Evolutionary conservation across 2,113 vertebrate genomes (phyloP).

Genomic region (Sylvia atricapilla): DNA sequence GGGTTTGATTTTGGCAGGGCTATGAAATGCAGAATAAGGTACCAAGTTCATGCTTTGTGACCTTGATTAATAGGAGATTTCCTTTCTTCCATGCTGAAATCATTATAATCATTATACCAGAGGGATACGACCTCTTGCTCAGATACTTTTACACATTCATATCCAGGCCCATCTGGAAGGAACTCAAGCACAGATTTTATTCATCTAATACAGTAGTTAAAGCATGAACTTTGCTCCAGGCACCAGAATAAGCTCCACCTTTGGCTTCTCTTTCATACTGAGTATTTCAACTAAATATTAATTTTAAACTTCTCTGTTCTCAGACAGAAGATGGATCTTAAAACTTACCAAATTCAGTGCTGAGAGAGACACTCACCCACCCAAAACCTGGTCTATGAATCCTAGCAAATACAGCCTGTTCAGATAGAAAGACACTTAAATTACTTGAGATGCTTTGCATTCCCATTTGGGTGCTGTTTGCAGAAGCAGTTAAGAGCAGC

Average conservation of each 20-base stretch:
- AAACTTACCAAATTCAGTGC: neutral
- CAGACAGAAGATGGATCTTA: neutral
- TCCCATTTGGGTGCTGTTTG: neutral
- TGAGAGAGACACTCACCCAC: neutral
- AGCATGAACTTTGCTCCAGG: neutral
- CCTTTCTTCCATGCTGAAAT: constrained; percentile 37
- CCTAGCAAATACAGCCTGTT: neutral
- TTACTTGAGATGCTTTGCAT: neutral
- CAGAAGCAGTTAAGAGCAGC: neutral
- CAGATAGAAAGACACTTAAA: neutral
- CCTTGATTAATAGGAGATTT: constrained; percentile 47
- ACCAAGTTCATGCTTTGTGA: constrained; percentile 17
- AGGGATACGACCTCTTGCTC: neutral
- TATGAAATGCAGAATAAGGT: neutral
- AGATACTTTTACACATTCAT: constrained; percentile 9
- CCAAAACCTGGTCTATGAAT: neutral
- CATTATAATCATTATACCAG: constrained; percentile 46
- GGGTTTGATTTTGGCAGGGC: neutral
- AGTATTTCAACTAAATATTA: constrained; percentile 21
- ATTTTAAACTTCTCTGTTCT: neutral
- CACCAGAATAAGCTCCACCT: neutral
- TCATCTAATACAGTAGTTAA: constrained; percentile 4
- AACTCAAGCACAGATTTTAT: constrained; percentile 10
- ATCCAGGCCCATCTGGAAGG: neutral
- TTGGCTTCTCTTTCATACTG: constrained; percentile 8